Evolutionary conservation across 2,113 vertebrate species (phyloP).

Genomic region (Guaruba guarouba): DNA sequence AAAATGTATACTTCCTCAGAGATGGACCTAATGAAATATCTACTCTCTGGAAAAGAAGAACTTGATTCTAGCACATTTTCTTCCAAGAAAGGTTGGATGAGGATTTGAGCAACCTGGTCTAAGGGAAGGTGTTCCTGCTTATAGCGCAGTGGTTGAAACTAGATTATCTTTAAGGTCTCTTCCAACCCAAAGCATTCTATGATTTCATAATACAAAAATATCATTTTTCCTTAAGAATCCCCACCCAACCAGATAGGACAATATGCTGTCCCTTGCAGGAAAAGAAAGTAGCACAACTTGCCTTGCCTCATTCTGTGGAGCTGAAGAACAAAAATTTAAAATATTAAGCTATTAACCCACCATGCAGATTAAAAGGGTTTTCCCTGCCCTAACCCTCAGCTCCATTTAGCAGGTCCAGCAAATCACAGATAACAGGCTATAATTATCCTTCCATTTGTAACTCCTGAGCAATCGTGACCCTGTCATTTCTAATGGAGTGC

Average conservation of each 20-base stretch:
- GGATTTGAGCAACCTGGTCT: not conserved
- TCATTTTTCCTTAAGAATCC: not conserved
- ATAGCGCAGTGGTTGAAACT: not conserved
- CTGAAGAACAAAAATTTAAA: not conserved
- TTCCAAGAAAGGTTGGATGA: not conserved
- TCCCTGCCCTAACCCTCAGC: not conserved
- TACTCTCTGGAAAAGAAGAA: not conserved
- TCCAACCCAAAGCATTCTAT: not conserved
- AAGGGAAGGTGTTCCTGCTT: not conserved
- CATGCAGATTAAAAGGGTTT: slow-evolving; percentile 4
- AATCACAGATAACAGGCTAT: not conserved
- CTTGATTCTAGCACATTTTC: not conserved
- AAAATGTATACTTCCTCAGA: not conserved
- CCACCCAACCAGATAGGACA: not conserved
- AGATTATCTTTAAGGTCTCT: not conserved
- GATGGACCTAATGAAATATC: not conserved
- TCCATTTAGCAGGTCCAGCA: slow-evolving; percentile 9
- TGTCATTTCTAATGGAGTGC: not conserved
- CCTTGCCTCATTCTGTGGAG: not conserved
- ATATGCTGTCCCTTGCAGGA: not conserved
- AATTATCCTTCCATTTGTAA: slow-evolving; percentile 39
- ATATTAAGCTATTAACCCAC: not conserved
- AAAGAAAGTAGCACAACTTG: not conserved
- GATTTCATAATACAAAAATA: not conserved
- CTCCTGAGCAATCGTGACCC: not conserved